Percentiles rank a stretch among this genome's conserved stretches.
Evolutionary conservation across 2,797 vertebrate genomes (phyloP).

Genomic region (Rhabdomys pumilio): DNA sequence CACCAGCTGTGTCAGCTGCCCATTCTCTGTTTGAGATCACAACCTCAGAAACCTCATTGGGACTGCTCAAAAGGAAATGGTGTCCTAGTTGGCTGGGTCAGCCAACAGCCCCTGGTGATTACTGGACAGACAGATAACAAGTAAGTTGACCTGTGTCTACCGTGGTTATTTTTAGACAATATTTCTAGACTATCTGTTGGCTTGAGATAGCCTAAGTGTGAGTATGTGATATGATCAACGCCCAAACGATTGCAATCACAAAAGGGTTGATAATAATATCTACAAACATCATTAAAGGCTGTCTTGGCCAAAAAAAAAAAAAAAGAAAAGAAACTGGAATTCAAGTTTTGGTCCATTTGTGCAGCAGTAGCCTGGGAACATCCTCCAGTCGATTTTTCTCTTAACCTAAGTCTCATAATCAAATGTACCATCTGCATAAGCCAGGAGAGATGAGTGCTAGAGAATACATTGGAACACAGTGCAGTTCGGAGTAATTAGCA

Average conservation of each 20-base stretch:
- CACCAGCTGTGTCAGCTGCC: background rate
- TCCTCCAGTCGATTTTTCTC: conserved; percentile 8
- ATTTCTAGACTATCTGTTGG: background rate
- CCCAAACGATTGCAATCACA: background rate
- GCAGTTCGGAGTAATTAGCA: background rate
- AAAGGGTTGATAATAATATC: background rate
- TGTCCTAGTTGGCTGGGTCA: background rate
- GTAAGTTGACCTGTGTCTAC: background rate
- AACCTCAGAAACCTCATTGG: background rate
- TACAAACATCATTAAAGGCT: background rate
- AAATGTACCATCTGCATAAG: background rate
- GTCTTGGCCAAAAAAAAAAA: background rate
- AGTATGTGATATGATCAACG: background rate
- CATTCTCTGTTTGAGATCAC: background rate
- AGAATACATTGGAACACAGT: background rate
- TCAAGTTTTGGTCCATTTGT: background rate
- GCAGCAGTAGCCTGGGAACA: background rate
- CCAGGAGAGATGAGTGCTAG: background rate
- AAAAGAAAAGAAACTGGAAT: background rate
- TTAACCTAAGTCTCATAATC: conserved; percentile 22
- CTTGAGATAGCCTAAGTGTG: background rate
- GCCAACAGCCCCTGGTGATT: background rate
- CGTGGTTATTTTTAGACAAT: background rate
- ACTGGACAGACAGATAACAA: background rate
- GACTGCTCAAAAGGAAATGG: background rate